A percentile compares a stretch with the other conserved stretches of the same genome.
phyloP scores from a whole-genome alignment of 2,113 vertebrate genomes.

The Sebastes schlegelii region DNA sequence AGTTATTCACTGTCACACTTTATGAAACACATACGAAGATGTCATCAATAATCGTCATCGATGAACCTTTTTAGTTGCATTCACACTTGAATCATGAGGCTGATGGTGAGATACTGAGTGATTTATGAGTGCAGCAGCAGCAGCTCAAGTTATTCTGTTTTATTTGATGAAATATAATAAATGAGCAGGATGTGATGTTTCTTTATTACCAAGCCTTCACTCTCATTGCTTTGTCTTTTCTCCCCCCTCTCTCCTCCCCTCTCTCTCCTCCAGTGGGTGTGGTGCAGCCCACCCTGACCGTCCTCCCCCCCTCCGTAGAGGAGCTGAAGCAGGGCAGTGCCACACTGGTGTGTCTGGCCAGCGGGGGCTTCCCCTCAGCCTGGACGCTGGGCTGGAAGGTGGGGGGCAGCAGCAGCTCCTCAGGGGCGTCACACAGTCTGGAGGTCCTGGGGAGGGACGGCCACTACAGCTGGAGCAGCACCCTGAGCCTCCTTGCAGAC shows the following conservation, averaged over 20 bases:
- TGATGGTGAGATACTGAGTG: conserved; percentile 12
- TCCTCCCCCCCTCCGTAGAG: too few species aligned
- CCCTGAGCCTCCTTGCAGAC: conserved; percentile 62
- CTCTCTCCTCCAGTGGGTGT: conserved; percentile 47
- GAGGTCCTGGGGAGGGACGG: conserved; percentile 10
- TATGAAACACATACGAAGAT: too few species aligned
- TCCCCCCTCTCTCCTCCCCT: not conserved
- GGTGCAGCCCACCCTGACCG: conserved; percentile 57
- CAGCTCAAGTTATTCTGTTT: conserved; percentile 2
- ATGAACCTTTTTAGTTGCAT: too few species aligned
- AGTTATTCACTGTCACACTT: too few species aligned
- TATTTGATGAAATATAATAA: not conserved
- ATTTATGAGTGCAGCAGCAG: conserved; percentile 1
- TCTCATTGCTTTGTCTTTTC: not conserved
- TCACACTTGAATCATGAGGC: not conserved
- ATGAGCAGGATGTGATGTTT: not conserved
- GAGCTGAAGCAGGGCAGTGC: too few species aligned
- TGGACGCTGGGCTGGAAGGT: conserved; percentile 68
- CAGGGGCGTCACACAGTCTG: not conserved
- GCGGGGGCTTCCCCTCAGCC: too few species aligned
- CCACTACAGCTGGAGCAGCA: conserved; percentile 64
- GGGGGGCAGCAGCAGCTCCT: conserved; percentile 25
- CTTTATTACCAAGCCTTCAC: not conserved
- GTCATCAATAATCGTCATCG: not conserved
- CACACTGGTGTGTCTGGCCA: too few species aligned